Evolutionary conservation across 1,140 invertebrate genomes (phyloP), one percentile per base, ranked within the genome.

Genomic region (Drosophila watanabei): DNA sequence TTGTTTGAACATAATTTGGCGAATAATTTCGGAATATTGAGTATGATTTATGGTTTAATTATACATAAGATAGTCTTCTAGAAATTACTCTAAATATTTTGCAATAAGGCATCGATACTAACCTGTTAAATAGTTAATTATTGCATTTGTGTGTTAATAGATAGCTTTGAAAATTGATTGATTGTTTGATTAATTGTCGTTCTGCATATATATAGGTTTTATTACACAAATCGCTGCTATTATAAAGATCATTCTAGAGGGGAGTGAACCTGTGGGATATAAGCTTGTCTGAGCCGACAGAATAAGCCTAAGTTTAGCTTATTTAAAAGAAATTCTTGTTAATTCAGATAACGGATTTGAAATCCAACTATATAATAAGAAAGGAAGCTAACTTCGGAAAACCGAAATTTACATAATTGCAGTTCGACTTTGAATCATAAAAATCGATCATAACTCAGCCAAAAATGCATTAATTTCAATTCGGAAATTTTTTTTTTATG

Each of bases 131-230:
- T 52, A 32, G 28, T 33, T 52, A 57, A 57, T 57, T 39, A 57
- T 37, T 57, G 54, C 20, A 39, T 11, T 46, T 60, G 39, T 18
- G 18, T 45, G 11, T 20, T 46, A 60, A 46, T 32, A 18, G 28
- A 32, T 46, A 46, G 28, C 28, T 46, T 30, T n/a, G 39, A 20
- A 1, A 46, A 30, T 20, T 46, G 57, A 60, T 59, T 59, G 13
- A 59, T 45, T 60, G 57, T 32, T 60, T 60, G 57, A 60, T 46
- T 46, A 57, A 57, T 46, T 60, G 39, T 46, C 13, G n/a, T 46
- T 46, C 39, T 20, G 13, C n/a, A 46, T 46, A 49, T 33, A 48
- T 28, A 39, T 41, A 58, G 56, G 56, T 35, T 28, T 24, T 58
- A 58, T 41, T 45, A n/a, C 11, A 58, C 56, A 43, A 58, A 58